Evolutionary conservation across 1,140 invertebrate genomes (phyloP), one percentile per base, ranked within the genome.

Genomic region (Drosophila saltans): DNA sequence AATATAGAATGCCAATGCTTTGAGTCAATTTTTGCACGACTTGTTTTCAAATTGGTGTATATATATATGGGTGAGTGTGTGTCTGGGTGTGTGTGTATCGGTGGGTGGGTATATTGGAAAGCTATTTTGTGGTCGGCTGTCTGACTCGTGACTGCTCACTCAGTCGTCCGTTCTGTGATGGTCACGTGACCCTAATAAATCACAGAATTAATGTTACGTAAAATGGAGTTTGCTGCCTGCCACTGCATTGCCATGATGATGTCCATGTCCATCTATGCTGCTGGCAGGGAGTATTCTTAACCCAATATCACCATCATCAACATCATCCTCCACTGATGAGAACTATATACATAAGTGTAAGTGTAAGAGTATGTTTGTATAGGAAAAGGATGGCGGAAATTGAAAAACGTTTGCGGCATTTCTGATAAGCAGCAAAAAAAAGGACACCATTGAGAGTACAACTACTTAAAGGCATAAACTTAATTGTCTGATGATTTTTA

Each of bases 181-280:
- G 88, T 91, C 91, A 92, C 91, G 91, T 92, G 91, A 92, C 91
- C 91, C 91, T 91, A 92, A 92, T 92, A 92, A 92, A 92, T 92
- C 91, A 92, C 91, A 69, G 91, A 91, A 92, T 92, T 92, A 92
- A 92, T 92, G 91, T 92, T 92, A 92, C 91, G 91, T 92, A 91
- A 92, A 92, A 92, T 92, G 91, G 85, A 91, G 91, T 92, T 86
- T 72, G 76, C 75, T 72, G 39, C 26, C 43, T 39, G 41, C 45
- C 45, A 52, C 45, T 52, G 45, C 45, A 52, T 9, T 26, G 45
- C n/a, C 45, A 52, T 52, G 45, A 52, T 52, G 16, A 16, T 16
- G 16, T 16, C 16, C 16, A 16, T 16, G 67, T 66, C 33, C 33
- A 26, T 33, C 28, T 43, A 9, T 8, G 40, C 3, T 28, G 39